Base-by-base conservation (phyloP, 2,113 vertebrate genomes). In the Poecile atricapillus region DNA sequence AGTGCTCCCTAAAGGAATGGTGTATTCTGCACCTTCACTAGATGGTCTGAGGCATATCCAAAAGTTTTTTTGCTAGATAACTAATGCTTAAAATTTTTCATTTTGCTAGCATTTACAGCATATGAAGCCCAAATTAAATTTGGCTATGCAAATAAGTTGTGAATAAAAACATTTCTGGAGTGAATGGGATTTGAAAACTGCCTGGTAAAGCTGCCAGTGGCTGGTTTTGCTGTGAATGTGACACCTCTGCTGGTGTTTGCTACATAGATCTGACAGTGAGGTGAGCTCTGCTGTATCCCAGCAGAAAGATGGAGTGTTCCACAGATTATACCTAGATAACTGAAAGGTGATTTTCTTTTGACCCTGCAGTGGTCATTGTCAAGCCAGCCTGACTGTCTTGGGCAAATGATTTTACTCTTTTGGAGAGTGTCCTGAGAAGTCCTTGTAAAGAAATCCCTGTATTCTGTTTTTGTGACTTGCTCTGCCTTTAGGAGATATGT, bases 31-130 rank as follows among this genome's bases (percentile, higher is more conserved):
- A 27, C 11, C 30, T 80, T 52, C 58, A 25, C 13, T 37, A 16
- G 15, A 17, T 59, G 15, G 20, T 59, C 39, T 81, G 23, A 81
- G 22, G 10, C 11, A 1, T 15, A 63, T 7, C 20, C 59, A 30
- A 14, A 58, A 27, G 15, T 4, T 49, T 1, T 60, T 35, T 60
- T 60, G 13, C 5, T 11, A 59, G 64, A 53, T 8, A 80, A 31
- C 0, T 2, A 1, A n/a, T 49, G 15, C 13, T 71, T 50, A 9
- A 22, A 28, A 49, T 4, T 12, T 44, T 19, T 6, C 3, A 15
- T 58, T 83, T 27, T 59, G 21, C 11, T 82, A 13, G 20, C 33
- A 44, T 9, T 69, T 58, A 19, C 6, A 25, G 28, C 8, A 31
- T 7, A 8, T 28, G 23, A 79, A 53, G 5, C 16, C 30, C 11